These are phyloP conservation scores for Distichodus sexfasciatus DNA, from an alignment of 2,797 vertebrate genomes.

Conservation along the genomic window DNA sequence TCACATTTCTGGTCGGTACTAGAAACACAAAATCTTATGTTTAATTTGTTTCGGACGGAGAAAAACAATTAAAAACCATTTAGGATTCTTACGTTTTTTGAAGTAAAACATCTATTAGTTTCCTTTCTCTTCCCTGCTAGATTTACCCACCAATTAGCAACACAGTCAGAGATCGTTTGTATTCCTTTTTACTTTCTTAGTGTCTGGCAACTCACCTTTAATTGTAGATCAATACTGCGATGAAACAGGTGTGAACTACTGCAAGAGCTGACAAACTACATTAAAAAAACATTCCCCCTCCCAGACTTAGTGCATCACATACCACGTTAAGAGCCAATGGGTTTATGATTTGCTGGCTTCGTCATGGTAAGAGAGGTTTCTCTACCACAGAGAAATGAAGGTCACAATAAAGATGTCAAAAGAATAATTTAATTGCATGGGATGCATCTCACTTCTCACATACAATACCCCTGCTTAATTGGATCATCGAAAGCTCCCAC, in stretches of 20 bases:
- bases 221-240: slow-evolving; percentile 40
- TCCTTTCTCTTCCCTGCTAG: not conserved
- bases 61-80: too few relatives aligned
- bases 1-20: not conserved
- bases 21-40: not conserved
- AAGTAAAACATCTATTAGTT: not conserved
- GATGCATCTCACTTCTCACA: slow-evolving; percentile 35
- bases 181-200: slow-evolving; percentile 36
- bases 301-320: slow-evolving; percentile 19
- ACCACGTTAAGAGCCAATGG: not conserved
- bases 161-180: slow-evolving; percentile 22
- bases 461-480: slow-evolving; percentile 60
- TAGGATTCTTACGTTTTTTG: too few relatives aligned
- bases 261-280: slow-evolving; percentile 38
- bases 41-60: not conserved
- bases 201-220: slow-evolving; percentile 38
- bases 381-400: slow-evolving; percentile 29
- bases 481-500: slow-evolving; percentile 52
- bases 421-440: slow-evolving; percentile 51
- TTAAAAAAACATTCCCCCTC: slow-evolving; percentile 20
- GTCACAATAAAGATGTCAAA: slow-evolving; percentile 51
- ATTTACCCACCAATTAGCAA: not conserved
- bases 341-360: slow-evolving; percentile 18
- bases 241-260: slow-evolving; percentile 24
- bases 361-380: slow-evolving; percentile 4